Conservation (phyloP, 37 sponge, comb jelly and placozoan species). For the Diacarnus erythraeanus region DNA sequence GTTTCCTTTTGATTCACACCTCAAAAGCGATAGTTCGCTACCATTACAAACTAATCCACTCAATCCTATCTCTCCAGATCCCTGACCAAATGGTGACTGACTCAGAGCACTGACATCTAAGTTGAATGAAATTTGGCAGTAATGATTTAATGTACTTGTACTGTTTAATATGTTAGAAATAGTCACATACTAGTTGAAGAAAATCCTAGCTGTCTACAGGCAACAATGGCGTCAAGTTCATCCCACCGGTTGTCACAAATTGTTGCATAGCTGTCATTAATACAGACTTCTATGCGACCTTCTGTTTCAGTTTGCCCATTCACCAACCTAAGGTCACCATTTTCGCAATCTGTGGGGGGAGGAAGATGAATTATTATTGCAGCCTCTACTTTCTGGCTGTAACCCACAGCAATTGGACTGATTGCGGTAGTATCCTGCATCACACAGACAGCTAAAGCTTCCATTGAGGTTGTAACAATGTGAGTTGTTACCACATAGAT, state of each 20-base stretch:
- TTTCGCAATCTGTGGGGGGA: background rate
- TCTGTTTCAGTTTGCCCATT: slow-evolving; percentile 17
- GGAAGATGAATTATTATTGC: background rate
- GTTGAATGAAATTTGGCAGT: background rate
- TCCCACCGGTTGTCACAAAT: slow-evolving; percentile 25
- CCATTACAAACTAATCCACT: slow-evolving; percentile 22
- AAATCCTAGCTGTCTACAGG: slow-evolving; percentile 11
- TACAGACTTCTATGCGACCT: slow-evolving; percentile 14
- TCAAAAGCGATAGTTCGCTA: background rate
- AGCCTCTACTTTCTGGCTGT: background rate
- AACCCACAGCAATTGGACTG: background rate
- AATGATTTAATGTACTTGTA: too few relatives aligned
- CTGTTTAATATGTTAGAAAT: too few relatives aligned
- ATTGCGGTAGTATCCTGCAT: background rate
- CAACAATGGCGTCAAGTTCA: slow-evolving; percentile 26
- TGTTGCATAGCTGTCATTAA: slow-evolving; percentile 7
- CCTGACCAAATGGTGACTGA: background rate
- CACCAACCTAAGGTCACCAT: slow-evolving; percentile 25
- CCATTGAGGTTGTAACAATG: background rate
- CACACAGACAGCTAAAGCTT: background rate
- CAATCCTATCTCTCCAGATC: background rate
- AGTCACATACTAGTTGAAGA: background rate
- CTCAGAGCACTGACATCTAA: background rate
- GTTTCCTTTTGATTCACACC: background rate
- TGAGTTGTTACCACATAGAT: background rate